Base-by-base conservation (phyloP, 2,888 invertebrate species). In the Priocnemis perturbator region DNA sequence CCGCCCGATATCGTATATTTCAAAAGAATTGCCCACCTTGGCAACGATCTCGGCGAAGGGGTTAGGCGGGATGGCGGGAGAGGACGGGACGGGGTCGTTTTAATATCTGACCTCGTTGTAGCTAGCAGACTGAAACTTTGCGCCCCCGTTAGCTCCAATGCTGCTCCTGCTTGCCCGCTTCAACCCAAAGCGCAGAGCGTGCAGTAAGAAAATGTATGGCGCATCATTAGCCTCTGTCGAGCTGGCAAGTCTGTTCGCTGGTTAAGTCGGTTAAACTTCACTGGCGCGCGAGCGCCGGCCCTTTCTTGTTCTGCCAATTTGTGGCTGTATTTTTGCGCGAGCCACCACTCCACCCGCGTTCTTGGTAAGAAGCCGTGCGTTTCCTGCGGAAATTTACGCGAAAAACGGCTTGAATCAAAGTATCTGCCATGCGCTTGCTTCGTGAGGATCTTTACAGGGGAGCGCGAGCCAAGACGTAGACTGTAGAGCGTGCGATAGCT, bases 21-120 rank as follows among this genome's bases (percentile, higher is more conserved):
- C 48, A 21, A 59, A 50, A 44, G 61, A 60, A 60, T 21, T 5
- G 53, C 53, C 11, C 50, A 50, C 50, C 19, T 19, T 50, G 50
- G 50, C 50, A 50, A 50, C 50, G 17, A 17, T 19, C 19, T 50
- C 50, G 50, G n/a, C 50, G 17, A 50, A 37, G 37, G 11, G 37
- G 37, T 37, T 37, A 37, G 37, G 7, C 37, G 37, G 7, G 37
- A 37, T 20, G 21, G 14, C 37, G 58, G 1, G 17, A 9, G 59
- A 20, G 7, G 45, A 59, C 23, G 55, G 21, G 23, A 21, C 23
- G 20, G 53, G 57, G 57, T 64, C 56, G 62, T 72, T 78, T 77
- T 74, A 74, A 79, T 78, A 79, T 77, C 72, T 77, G 77, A 79
- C 79, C 79, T 50, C 71, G 66, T 72, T 67, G 63, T 65, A 68